phyloP scores from a whole-genome alignment of 2,797 vertebrate genomes.

The Spinus pinus region DNA sequence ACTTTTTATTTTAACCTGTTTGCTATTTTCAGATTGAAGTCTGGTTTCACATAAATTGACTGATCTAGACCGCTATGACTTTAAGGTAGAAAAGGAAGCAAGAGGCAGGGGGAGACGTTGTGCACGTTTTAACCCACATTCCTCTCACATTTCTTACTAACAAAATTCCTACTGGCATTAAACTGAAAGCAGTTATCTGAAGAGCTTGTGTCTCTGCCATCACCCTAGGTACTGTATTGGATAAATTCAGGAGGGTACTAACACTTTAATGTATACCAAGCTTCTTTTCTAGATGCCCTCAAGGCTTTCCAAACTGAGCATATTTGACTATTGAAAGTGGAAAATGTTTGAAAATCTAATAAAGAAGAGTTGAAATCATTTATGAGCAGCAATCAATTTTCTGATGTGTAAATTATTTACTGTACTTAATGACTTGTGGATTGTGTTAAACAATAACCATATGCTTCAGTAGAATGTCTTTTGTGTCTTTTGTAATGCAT shows the following conservation, averaged over 20 bases:
- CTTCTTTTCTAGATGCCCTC: neutral
- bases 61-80: neutral
- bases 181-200: neutral
- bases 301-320: neutral
- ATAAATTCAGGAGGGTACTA: neutral
- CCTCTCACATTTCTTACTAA: neutral
- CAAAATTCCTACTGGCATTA: constrained; percentile 1
- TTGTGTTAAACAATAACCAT: constrained; percentile 8
- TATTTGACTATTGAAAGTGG: neutral
- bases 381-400: neutral
- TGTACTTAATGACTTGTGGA: constrained; percentile 12
- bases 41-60: neutral
- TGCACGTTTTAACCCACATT: neutral
- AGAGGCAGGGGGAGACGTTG: neutral
- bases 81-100: neutral
- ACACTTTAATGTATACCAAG: neutral
- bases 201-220: neutral
- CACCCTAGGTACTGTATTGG: neutral
- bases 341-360: neutral
- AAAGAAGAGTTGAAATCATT: neutral
- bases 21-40: neutral
- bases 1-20: neutral
- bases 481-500: neutral
- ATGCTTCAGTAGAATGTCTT: neutral
- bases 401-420: constrained; percentile 40